phyloP scores from a whole-genome alignment of 2,888 invertebrate genomes.

The Pycnomerus fuliginosus region DNA sequence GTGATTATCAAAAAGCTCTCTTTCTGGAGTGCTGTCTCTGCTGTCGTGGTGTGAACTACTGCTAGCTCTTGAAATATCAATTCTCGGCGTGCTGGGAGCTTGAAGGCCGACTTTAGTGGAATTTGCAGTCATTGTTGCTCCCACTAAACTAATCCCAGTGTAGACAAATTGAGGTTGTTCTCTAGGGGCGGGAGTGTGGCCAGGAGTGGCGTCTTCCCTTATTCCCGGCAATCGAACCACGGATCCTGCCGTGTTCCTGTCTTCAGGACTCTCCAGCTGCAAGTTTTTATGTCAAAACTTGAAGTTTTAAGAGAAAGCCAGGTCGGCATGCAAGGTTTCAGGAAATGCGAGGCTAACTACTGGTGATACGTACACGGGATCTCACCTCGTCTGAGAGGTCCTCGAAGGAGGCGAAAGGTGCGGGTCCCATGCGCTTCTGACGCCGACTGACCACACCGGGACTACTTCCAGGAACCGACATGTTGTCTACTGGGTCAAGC shows the following conservation, averaged over 20 bases:
- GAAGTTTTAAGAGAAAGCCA: slow-evolving; percentile 9
- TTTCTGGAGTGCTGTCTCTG: slow-evolving; percentile 80
- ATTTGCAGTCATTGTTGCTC: slow-evolving; percentile 37
- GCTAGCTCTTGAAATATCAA: slow-evolving; percentile 86
- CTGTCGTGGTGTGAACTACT: slow-evolving; percentile 87
- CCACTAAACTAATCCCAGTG: slow-evolving; percentile 47
- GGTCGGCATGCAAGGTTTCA: slow-evolving; percentile 27
- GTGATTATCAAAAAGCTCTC: slow-evolving; percentile 61
- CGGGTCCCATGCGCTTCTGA: slow-evolving; percentile 85
- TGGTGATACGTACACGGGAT: slow-evolving; percentile 61
- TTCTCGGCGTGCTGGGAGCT: slow-evolving; percentile 77
- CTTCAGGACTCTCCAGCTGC: slow-evolving; percentile 62
- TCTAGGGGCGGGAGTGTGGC: slow-evolving; percentile 33
- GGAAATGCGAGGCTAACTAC: slow-evolving; percentile 39
- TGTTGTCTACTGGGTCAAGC: slow-evolving; percentile 43
- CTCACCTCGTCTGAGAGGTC: slow-evolving; percentile 82
- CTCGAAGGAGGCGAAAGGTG: slow-evolving; percentile 93
- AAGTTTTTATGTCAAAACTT: too few species aligned
- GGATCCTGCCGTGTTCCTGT: slow-evolving; percentile 52
- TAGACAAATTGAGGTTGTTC: slow-evolving; percentile 31
- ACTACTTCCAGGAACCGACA: slow-evolving; percentile 44
- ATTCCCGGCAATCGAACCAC: slow-evolving; percentile 59
- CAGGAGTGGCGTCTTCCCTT: slow-evolving; percentile 53
- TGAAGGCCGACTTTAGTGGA: slow-evolving; percentile 50
- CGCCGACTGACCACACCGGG: slow-evolving; percentile 38